Base-by-base conservation (phyloP, 2,888 invertebrate genomes). In the Habroteleia sp. region DNA sequence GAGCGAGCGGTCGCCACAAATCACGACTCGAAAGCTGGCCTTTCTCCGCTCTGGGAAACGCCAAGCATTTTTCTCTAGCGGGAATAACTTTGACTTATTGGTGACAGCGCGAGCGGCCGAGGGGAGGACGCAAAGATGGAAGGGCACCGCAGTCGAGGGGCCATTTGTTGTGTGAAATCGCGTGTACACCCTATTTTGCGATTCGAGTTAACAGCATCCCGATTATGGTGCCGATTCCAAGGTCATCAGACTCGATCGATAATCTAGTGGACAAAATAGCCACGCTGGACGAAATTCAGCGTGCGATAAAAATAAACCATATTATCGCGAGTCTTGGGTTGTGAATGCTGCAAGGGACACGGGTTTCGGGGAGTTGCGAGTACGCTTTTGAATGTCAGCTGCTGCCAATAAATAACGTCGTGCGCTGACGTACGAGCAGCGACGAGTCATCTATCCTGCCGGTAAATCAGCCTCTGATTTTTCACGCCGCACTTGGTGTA, bases 51-150 rank as follows among this genome's bases (percentile, higher is more conserved):
- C 85, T 84, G 84, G 86, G 85, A 87, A 87, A 87, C 85, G 87
- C 85, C 88, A 87, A 87, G 87, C 85, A 88, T 89, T 88, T 89
- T 89, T 89, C 88, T 87, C 85, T 81, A 83, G 82, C 85, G 84
- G 82, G 87, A 85, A 88, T 88, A 89, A 88, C 85, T 88, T 88
- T 89, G 88, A 87, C 87, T 87, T 87, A 86, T 87, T 84, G 86
- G 88, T 85, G 86, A 87, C 88, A 85, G 85, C 81, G 77, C 44
- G 33, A 35, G 50, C 33, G 48, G 10, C 42, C 2, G 71, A 39
- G 33, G 41, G 66, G 29, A 31, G 37, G 35, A 46, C 29, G 27
- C 35, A 11, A 68, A 37, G 41, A 46, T 37, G 54, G 29, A 48
- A 14, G 52, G 2, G 27, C n/a, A 5, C 41, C 46, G 56, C 23